A percentile compares a stretch with the other conserved stretches of the same genome.
phyloP scores from a whole-genome alignment of 2,113 vertebrate genomes.

The Spheniscus mendiculus region DNA sequence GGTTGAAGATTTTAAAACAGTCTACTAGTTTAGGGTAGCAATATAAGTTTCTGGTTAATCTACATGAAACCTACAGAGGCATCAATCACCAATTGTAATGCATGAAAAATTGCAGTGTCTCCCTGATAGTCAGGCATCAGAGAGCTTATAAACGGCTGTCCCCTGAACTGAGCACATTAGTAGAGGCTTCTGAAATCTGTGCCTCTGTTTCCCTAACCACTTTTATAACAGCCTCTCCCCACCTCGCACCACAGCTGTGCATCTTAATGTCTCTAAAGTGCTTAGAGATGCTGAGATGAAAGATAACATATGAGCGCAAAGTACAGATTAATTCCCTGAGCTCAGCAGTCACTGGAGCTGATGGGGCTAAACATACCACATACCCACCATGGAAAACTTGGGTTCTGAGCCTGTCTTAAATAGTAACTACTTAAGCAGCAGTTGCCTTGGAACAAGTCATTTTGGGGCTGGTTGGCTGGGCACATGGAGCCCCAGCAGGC shows the following conservation, averaged over 20 bases:
- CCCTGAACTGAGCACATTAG: neutral
- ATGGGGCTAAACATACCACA: neutral
- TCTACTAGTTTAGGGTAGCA: neutral
- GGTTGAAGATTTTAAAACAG: neutral
- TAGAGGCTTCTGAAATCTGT: neutral
- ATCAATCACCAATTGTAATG: neutral
- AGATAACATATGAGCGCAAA: neutral
- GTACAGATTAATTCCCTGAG: slow-evolving; percentile 10
- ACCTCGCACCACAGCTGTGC: neutral
- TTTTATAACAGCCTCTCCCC: neutral
- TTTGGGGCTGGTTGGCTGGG: neutral
- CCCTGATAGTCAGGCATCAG: neutral
- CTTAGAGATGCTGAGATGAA: slow-evolving; percentile 20
- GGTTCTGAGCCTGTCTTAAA: neutral
- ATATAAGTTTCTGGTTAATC: neutral
- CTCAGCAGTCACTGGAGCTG: slow-evolving; percentile 1
- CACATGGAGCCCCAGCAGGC: neutral
- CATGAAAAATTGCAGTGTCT: neutral
- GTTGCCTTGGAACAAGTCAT: neutral
- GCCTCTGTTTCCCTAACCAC: slow-evolving; percentile 23
- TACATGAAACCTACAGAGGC: neutral
- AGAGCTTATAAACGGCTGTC: neutral
- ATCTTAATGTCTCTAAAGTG: slow-evolving; percentile 6
- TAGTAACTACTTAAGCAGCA: neutral
- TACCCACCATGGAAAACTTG: neutral